Evolutionary conservation across 2,888 invertebrate species (phyloP).

Genomic region (Metallyticus violacea): DNA sequence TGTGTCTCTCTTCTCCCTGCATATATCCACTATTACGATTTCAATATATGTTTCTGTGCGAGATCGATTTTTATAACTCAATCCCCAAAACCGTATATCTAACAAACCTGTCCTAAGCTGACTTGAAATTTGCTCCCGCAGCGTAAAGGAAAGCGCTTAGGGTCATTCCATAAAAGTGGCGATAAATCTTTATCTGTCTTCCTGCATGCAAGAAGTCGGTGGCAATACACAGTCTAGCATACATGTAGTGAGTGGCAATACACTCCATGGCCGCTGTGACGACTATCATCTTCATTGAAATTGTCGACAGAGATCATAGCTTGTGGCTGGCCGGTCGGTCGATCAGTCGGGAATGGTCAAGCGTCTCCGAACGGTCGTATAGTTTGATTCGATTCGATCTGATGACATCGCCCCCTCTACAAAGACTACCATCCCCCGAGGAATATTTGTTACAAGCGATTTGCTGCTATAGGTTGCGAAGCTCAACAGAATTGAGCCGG

Average conservation of each 20-base stretch:
- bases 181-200: background rate
- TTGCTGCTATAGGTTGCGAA: conserved; percentile 27
- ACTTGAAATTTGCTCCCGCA: background rate
- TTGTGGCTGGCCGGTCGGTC: background rate
- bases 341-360: background rate
- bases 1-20: background rate
- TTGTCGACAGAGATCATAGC: background rate
- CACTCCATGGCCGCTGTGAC: background rate
- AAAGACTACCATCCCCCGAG: conserved; percentile 11
- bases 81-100: background rate
- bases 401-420: background rate
- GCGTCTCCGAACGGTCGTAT: background rate
- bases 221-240: background rate
- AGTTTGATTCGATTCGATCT: background rate
- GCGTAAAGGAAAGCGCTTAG: background rate
- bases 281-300: background rate
- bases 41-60: background rate
- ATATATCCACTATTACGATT: background rate
- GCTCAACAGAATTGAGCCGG: conserved; percentile 22
- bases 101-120: background rate
- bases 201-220: background rate
- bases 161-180: background rate
- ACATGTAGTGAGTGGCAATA: background rate
- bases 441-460: conserved; percentile 24
- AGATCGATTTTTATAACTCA: background rate